phyloP scores from a whole-genome alignment of 2,113 vertebrate species.

The Colaptes auratus region DNA sequence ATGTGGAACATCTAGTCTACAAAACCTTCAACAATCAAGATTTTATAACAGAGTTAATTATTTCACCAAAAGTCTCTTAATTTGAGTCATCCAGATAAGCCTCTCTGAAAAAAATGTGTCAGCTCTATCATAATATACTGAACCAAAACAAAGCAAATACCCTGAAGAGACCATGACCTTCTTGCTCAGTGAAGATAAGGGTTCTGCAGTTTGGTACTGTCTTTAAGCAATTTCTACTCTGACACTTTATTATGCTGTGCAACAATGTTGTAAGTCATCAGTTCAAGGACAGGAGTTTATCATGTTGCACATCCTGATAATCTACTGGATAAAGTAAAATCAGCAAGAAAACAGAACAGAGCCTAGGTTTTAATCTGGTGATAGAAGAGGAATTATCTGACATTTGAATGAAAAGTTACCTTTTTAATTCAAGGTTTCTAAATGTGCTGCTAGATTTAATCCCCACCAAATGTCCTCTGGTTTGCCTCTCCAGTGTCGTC shows the following conservation, averaged over 20 bases:
- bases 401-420: background rate
- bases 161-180: background rate
- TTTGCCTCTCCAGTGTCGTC: background rate
- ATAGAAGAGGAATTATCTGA: background rate
- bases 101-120: background rate
- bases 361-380: background rate
- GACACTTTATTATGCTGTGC: background rate
- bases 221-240: background rate
- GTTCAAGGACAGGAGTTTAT: background rate
- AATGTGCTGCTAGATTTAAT: background rate
- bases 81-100: background rate
- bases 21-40: background rate
- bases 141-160: background rate
- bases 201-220: background rate
- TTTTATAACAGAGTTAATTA: background rate
- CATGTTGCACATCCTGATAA: background rate
- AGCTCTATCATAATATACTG: background rate
- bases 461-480: background rate
- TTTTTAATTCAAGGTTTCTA: background rate
- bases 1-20: background rate
- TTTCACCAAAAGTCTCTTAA: background rate
- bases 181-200: background rate
- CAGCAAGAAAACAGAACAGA: background rate
- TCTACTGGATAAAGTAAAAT: background rate
- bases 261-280: background rate